A percentile compares a stretch with the other conserved stretches of the same genome.
These are phyloP conservation scores for Tenthredo scrophulariae DNA, from an alignment of 2,888 invertebrate species.

Conservation along the genomic window DNA sequence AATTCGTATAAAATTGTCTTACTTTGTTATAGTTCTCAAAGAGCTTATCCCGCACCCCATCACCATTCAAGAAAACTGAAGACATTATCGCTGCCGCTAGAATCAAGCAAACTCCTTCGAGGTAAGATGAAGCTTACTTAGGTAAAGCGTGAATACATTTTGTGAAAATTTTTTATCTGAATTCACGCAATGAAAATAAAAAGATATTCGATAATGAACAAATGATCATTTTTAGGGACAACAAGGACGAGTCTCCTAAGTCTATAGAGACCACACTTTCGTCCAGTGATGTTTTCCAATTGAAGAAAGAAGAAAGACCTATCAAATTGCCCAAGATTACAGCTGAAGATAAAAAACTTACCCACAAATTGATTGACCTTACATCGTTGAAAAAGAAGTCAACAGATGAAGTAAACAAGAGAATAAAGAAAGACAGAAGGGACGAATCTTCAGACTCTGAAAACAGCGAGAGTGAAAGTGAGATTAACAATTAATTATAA, in stretches of 20 bases:
- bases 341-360: conserved; percentile 71
- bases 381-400: conserved; percentile 67
- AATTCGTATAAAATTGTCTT: conserved; percentile 43
- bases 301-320: conserved; percentile 74
- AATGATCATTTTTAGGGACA: conserved; percentile 64
- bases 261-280: conserved; percentile 66
- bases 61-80: conserved; percentile 87
- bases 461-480: conserved; percentile 71
- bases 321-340: conserved; percentile 65
- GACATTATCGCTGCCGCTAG: conserved; percentile 74
- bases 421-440: conserved; percentile 70
- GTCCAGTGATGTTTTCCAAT: conserved; percentile 69
- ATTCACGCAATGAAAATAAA: neutral
- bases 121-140: conserved; percentile 57
- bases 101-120: conserved; percentile 66
- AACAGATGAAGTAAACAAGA: conserved; percentile 69
- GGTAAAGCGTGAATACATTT: neutral
- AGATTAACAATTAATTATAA: neutral
- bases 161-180: neutral
- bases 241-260: conserved; percentile 73
- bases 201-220: neutral
- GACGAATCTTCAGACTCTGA: conserved; percentile 74
- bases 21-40: conserved; percentile 81
- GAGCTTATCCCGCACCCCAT: conserved; percentile 92
- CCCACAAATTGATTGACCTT: conserved; percentile 67